These are phyloP conservation scores for Poecilus cupreus DNA, from an alignment of 2,888 invertebrate species.

Conservation along the genomic window DNA sequence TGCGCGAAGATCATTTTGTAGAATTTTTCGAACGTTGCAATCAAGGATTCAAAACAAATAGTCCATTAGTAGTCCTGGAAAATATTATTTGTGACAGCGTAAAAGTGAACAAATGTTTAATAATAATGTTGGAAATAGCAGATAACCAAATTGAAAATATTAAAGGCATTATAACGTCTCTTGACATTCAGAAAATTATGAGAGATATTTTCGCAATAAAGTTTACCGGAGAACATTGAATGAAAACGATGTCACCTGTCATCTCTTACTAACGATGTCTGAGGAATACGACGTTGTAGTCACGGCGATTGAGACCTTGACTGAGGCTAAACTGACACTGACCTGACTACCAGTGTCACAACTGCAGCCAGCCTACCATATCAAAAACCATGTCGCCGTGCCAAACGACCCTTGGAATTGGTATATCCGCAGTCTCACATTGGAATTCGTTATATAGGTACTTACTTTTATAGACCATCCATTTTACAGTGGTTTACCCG, in stretches of 20 bases:
- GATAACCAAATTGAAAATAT: slow-evolving; percentile 61
- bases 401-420: slow-evolving; percentile 61
- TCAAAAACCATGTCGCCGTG: slow-evolving; percentile 59
- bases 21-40: not conserved
- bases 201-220: slow-evolving; percentile 44
- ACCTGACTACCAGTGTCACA: too few species aligned
- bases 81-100: not conserved
- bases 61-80: not conserved
- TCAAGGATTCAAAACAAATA: too few species aligned
- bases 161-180: slow-evolving; percentile 63
- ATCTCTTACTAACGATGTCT: slow-evolving; percentile 62
- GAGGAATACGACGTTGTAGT: slow-evolving; percentile 53
- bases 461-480: too few species aligned
- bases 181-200: slow-evolving; percentile 51
- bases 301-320: slow-evolving; percentile 60
- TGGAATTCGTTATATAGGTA: too few species aligned
- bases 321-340: not conserved
- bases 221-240: slow-evolving; percentile 61
- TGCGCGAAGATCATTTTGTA: not conserved
- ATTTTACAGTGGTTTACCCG: too few species aligned
- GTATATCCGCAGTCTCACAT: slow-evolving; percentile 62
- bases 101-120: slow-evolving; percentile 63
- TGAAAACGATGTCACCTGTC: slow-evolving; percentile 61
- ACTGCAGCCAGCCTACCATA: slow-evolving; percentile 58
- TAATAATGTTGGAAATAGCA: slow-evolving; percentile 64